These are phyloP conservation scores for Halcyon leucocephala DNA, from an alignment of 2,797 vertebrate species.

Conservation along the genomic window DNA sequence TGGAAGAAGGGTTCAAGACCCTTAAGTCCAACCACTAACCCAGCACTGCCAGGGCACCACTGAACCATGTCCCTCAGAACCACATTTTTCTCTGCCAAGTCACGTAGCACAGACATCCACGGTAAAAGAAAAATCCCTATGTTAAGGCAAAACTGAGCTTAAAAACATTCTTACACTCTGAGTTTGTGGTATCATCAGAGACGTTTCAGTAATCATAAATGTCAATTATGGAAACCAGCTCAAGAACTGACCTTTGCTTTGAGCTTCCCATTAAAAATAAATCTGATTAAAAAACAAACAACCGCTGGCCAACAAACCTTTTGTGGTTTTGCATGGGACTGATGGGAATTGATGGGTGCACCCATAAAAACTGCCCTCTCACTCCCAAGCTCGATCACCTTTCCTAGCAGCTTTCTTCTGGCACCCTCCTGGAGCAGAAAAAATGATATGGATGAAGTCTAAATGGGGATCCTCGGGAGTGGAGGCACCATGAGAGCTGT, in stretches of 20 bases:
- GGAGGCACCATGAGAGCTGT: not conserved
- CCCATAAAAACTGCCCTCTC: not conserved
- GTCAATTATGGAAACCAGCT: slow-evolving; percentile 7
- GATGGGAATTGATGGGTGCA: not conserved
- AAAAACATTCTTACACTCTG: not conserved
- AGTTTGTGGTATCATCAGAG: not conserved
- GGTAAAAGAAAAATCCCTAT: not conserved
- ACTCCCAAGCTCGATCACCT: not conserved
- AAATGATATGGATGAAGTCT: accelerated
- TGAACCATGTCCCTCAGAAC: not conserved
- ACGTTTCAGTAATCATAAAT: slow-evolving; percentile 32
- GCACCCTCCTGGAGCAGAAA: not conserved
- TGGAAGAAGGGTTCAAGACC: too few relatives aligned
- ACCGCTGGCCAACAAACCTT: not conserved
- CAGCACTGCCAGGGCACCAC: not conserved
- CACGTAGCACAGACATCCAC: not conserved
- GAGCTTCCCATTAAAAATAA: not conserved
- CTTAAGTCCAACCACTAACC: too few relatives aligned
- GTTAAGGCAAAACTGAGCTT: not conserved
- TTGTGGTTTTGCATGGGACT: not conserved
- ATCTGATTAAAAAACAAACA: not conserved
- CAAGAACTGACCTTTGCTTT: slow-evolving; percentile 45
- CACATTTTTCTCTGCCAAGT: not conserved
- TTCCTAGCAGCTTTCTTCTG: not conserved
- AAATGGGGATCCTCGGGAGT: accelerated